Conservation (phyloP, 2,113 vertebrate genomes). For the Eonycteris spelaea region DNA sequence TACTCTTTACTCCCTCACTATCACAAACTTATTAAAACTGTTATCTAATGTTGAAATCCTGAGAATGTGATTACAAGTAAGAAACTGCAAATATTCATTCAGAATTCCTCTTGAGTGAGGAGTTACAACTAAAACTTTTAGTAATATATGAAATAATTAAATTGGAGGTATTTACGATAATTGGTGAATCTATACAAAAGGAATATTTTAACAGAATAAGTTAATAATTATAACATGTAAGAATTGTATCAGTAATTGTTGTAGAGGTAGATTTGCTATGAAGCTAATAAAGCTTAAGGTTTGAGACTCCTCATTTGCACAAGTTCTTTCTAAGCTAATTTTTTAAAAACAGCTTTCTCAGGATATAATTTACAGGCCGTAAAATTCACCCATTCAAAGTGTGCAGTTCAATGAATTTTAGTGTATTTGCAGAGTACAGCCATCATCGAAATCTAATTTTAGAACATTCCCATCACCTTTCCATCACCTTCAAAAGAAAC, state of each 20-base stretch:
- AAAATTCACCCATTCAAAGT: neutral
- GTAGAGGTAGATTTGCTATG: neutral
- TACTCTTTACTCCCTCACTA: neutral
- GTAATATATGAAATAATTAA: neutral
- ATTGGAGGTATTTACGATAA: neutral
- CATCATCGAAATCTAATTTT: slow-evolving; percentile 21
- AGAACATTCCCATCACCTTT: neutral
- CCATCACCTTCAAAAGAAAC: neutral
- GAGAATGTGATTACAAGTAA: neutral
- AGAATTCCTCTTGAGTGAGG: neutral
- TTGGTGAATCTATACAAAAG: neutral
- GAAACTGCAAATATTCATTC: neutral
- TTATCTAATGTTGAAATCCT: neutral
- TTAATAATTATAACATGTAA: neutral
- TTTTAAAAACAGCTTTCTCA: neutral
- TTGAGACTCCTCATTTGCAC: neutral
- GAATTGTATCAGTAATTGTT: neutral
- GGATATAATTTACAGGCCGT: neutral
- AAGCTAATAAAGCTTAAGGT: neutral
- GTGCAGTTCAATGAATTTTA: neutral
- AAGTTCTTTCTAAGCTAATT: slow-evolving; percentile 10
- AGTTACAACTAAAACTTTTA: neutral
- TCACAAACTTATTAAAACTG: neutral
- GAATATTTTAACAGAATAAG: slow-evolving; percentile 10
- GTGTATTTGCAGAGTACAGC: neutral